Base-by-base conservation (phyloP, 2,888 invertebrate genomes). In the Artemia sinica region DNA sequence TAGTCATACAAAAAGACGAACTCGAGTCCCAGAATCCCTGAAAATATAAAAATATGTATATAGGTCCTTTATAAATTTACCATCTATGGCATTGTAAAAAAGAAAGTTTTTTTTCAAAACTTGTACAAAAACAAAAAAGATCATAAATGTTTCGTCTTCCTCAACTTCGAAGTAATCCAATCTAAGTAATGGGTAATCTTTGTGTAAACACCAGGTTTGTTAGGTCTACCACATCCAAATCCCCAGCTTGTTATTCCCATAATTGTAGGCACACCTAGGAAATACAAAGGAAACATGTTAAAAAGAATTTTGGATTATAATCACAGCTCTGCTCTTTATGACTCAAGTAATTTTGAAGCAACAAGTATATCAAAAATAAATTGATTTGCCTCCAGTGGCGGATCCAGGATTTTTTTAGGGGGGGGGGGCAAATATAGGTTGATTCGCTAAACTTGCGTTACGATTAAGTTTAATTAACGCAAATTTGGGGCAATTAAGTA, bases 171-270 rank as follows among this genome's bases (percentile, higher is more conserved):
- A 58, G 68, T 68, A 70, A 87, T 85, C 87, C 87, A 87, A 71
- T 81, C 79, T 67, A 84, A 79, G 75, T 86, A 87, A 74, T 84
- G 77, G 12, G 82, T 79, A 12, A 87, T 80, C 69, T 83, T 83
- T 1, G 86, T 85, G 75, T 87, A 87, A 63, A 87, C 86, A 3
- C 88, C 88, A 0, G 88, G 88, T 74, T 85, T 85, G 75, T 87
- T 86, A 10, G 84, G 82, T 73, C 82, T 81, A 8, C 87, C 88
- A 73, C 88, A 88, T 70, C 86, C 85, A 72, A 86, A 85, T 13
- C 88, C 88, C 88, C 88, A 88, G 50, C 87, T 87, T 48, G 86
- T 87, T 11, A 88, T 80, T 49, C 88, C 88, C 73, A 84, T 85
- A 14, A 87, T 76, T 0, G 84, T 84, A 74, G 84, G 85, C 10